These are phyloP conservation scores for Larimichthys polyactis DNA, from an alignment of 2,113 vertebrate genomes.

Conservation along the genomic window DNA sequence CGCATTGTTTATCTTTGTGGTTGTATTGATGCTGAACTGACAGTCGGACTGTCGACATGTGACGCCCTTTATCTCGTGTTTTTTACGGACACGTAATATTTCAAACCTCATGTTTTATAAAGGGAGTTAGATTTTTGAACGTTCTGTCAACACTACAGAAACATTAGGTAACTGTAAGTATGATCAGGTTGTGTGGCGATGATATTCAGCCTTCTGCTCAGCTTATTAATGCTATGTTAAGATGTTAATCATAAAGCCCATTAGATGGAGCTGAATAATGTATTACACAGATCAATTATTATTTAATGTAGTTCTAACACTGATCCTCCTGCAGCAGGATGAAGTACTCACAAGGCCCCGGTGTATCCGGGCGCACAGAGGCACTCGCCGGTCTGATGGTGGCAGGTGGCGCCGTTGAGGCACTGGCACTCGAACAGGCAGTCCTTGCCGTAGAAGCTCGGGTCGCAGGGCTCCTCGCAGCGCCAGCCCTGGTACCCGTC, in stretches of 20 bases:
- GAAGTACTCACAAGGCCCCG: constrained; percentile 88
- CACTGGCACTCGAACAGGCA: constrained; percentile 92
- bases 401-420: constrained; percentile 90
- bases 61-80: too few species aligned
- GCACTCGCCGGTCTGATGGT: constrained; percentile 92
- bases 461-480: constrained; percentile 90
- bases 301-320: too few species aligned
- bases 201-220: not conserved
- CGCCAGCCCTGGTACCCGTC: constrained; percentile 95
- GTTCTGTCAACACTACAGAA: too few species aligned
- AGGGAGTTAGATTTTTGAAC: too few species aligned
- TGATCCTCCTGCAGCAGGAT: not conserved
- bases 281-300: not conserved
- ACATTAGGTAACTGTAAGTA: too few species aligned
- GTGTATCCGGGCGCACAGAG: constrained; percentile 92
- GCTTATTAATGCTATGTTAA: not conserved
- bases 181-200: too few species aligned
- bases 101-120: too few species aligned
- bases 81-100: too few species aligned
- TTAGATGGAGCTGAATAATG: not conserved
- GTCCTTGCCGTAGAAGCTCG: constrained; percentile 88
- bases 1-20: too few species aligned
- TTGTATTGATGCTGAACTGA: too few species aligned
- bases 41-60: too few species aligned
- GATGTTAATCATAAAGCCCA: not conserved